Base-by-base conservation (phyloP, 1,140 invertebrate species). In the Drosophila pectinifera region DNA sequence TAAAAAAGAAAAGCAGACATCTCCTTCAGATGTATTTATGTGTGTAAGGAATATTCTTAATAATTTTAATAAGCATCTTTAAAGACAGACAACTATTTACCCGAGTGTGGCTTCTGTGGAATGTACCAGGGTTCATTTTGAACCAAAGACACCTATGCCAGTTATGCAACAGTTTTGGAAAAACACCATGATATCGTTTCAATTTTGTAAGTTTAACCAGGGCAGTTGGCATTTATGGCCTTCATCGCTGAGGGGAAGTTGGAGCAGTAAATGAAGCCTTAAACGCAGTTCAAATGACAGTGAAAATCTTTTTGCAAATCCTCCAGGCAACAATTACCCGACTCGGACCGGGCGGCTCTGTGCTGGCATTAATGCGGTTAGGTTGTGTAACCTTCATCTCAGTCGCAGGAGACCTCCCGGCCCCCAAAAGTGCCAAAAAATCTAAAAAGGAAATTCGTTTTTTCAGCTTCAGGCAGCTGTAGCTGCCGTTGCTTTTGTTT, bases 351-450 rank as follows among this genome's bases (percentile, higher is more conserved):
- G n/a, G 43, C 26, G 38, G 46, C 16, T 43, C 46, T 43, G 28
- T 28, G 41, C 49, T 78, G 76, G 64, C 80, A 78, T 82, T 82
- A 82, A 82, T 82, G 79, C 48, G 79, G 79, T 82, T 82, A 82
- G 68, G 77, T 57, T 69, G 79, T 72, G 70, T 81, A 73, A 67
- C 55, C 73, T 76, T 45, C 72, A 57, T 70, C 48, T 20, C 55
- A 73, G 72, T 75, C 73, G 46, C 73, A 41, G 16, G 72, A 76
- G 73, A 65, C 59, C 45, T n/a, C 6, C 24, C 34, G 8, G 26
- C 28, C 24, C 39, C 16, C 26, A 51, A 63, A 68, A 78, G 55
- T 81, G 63, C 73, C 81, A 84, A 65, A 86, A 78, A 78, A 58
- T 81, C 54, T 77, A 59, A 61, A 55, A 67, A 74, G 53, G 20